Evolutionary conservation across 2,888 invertebrate species (phyloP).

Genomic region (Epinotia bilunana): DNA sequence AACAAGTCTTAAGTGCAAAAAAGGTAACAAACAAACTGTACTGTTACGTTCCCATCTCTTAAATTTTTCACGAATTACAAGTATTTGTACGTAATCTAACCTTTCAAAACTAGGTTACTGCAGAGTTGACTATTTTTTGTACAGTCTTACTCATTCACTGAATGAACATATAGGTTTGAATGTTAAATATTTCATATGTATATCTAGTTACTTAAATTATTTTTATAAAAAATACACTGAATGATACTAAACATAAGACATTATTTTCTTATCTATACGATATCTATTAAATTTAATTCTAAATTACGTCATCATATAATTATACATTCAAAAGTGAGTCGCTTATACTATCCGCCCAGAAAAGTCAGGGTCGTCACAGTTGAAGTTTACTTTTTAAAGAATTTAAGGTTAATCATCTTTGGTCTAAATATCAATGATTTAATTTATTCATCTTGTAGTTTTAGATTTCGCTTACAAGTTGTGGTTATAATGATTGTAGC

Average conservation of each 20-base stretch:
- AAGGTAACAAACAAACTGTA: no score
- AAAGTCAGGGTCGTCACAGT: slow-evolving; percentile 16
- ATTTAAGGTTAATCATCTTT: slow-evolving; percentile 24
- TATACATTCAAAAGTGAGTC: slow-evolving; percentile 1
- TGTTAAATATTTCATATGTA: no score
- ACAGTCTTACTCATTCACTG: background rate
- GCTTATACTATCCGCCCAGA: background rate
- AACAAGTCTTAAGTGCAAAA: no score
- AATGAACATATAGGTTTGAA: background rate
- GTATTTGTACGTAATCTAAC: background rate
- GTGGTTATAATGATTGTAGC: background rate
- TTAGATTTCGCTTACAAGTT: slow-evolving; percentile 4
- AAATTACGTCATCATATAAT: background rate
- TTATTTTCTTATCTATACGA: background rate
- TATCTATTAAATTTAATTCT: background rate
- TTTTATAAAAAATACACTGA: background rate
- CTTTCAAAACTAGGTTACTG: background rate
- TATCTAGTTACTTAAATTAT: background rate
- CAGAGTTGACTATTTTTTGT: background rate
- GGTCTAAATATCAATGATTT: slow-evolving; percentile 24
- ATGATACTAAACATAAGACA: background rate
- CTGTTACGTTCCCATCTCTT: no score
- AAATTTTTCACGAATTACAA: no score
- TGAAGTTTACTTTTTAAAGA: background rate
- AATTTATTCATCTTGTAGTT: slow-evolving; percentile 18